These are phyloP conservation scores for Gnatocerus cornutus DNA, from an alignment of 2,888 invertebrate species.

Conservation along the genomic window DNA sequence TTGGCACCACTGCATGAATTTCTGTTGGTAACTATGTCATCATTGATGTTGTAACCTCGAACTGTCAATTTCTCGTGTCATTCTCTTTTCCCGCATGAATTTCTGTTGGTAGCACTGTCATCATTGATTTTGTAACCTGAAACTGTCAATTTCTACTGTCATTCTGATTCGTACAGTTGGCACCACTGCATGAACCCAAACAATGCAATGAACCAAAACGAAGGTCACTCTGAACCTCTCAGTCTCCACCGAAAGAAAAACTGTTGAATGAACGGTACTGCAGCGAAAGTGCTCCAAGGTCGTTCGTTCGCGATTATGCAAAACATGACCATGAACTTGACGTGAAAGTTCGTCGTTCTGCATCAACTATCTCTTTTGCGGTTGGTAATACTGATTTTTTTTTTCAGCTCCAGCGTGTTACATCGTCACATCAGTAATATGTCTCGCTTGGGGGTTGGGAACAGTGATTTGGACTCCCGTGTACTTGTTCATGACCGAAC, in stretches of 20 bases:
- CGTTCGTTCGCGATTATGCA: slow-evolving; percentile 19
- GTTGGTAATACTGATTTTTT: neutral
- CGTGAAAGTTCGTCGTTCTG: slow-evolving; percentile 34
- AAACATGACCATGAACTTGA: slow-evolving; percentile 37
- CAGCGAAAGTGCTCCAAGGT: slow-evolving; percentile 34
- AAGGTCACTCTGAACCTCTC: neutral
- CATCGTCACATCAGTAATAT: slow-evolving; percentile 5
- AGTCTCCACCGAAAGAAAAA: neutral
- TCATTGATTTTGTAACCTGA: too few relatives aligned
- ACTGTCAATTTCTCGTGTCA: too few relatives aligned
- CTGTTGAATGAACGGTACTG: slow-evolving; percentile 5
- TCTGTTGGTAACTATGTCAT: too few relatives aligned
- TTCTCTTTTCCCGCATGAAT: too few relatives aligned
- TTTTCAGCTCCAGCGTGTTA: slow-evolving; percentile 24
- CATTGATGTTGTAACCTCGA: too few relatives aligned
- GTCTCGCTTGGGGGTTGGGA: slow-evolving; percentile 70
- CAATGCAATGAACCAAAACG: slow-evolving; percentile 4
- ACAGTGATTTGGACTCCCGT: slow-evolving; percentile 75
- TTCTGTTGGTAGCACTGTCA: too few relatives aligned
- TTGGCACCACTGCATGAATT: too few relatives aligned
- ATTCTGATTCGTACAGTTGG: too few relatives aligned
- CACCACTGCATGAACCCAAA: neutral
- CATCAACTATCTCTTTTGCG: neutral
- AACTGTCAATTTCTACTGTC: too few relatives aligned
- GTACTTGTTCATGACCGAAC: slow-evolving; percentile 75